phyloP scores from a whole-genome alignment of 2,113 vertebrate genomes.

The Nematolebias whitei region DNA sequence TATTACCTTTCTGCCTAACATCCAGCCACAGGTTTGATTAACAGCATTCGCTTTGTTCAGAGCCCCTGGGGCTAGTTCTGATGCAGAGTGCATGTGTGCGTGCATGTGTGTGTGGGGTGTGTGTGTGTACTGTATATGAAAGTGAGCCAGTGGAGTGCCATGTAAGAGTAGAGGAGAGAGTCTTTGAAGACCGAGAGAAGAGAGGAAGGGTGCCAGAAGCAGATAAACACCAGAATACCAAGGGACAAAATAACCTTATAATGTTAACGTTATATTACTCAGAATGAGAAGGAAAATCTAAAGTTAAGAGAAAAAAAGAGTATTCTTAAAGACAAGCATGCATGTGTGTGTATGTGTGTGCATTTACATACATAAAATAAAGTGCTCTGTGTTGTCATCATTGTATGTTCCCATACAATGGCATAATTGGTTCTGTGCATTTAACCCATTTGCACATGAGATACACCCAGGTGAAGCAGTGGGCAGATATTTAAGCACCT shows the following conservation, averaged over 20 bases:
- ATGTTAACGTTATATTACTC: conserved; percentile 34
- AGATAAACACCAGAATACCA: conserved; percentile 45
- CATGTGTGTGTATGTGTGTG: not conserved
- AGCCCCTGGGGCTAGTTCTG: conserved; percentile 43
- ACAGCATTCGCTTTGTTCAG: conserved; percentile 56
- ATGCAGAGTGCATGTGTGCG: conserved; percentile 31
- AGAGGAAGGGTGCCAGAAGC: conserved; percentile 35
- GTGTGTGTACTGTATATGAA: conserved; percentile 23
- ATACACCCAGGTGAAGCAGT: too few species aligned
- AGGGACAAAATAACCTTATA: conserved; percentile 51
- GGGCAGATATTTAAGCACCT: too few species aligned
- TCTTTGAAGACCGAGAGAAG: conserved; percentile 50
- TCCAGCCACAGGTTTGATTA: conserved; percentile 59
- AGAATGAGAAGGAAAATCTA: conserved; percentile 25
- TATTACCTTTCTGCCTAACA: conserved; percentile 22
- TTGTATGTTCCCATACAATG: too few species aligned
- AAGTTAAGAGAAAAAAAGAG: conserved; percentile 21
- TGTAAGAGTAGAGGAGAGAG: conserved; percentile 20
- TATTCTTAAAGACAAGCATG: not conserved
- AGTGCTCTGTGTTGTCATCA: too few species aligned
- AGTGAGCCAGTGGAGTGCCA: conserved; percentile 7
- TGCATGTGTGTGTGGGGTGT: conserved; percentile 5
- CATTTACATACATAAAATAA: too few species aligned
- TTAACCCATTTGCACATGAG: too few species aligned
- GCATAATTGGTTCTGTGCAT: too few species aligned